Conservation (phyloP, 1,140 invertebrate species). For the Zelostemma sp. region DNA sequence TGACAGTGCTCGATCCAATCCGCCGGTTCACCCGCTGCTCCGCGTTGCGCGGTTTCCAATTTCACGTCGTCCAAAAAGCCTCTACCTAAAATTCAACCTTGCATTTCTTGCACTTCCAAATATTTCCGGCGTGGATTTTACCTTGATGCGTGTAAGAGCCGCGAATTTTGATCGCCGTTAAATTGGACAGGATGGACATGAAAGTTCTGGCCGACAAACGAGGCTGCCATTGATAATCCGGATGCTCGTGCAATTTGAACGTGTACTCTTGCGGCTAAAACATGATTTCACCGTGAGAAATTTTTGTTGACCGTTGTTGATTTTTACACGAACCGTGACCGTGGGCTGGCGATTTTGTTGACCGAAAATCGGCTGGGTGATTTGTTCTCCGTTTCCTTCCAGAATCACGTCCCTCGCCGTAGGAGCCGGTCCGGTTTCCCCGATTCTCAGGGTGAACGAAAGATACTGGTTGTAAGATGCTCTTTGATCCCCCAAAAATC, state of each 20-base stretch:
- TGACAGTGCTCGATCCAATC: conserved; percentile 95
- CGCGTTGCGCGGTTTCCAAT: conserved; percentile 86
- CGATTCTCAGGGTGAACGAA: conserved; percentile 90
- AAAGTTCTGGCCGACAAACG: conserved; percentile 87
- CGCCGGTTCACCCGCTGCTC: conserved; percentile 83
- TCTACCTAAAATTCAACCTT: conserved; percentile 76
- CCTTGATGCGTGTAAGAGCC: conserved; percentile 87
- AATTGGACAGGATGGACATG: conserved; percentile 90
- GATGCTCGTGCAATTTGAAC: conserved; percentile 92
- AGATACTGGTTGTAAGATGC: conserved; percentile 95
- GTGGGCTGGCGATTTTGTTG: conserved; percentile 88
- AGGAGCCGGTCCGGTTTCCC: conserved; percentile 78
- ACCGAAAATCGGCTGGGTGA: conserved; percentile 92
- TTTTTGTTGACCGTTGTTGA: no score
- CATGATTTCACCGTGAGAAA: no score
- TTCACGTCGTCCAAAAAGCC: conserved; percentile 91
- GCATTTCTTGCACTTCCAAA: no score
- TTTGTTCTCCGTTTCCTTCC: conserved; percentile 84
- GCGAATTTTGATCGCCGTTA: conserved; percentile 94
- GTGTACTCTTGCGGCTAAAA: conserved; percentile 79
- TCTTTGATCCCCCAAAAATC: conserved; percentile 93
- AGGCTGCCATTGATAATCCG: conserved; percentile 93
- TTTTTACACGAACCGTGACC: conserved; percentile 70
- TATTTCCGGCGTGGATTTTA: conserved; percentile 41
- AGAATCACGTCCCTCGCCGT: conserved; percentile 89